Evolutionary conservation across 1,140 invertebrate species (phyloP).

Genomic region (Harpegnathos saltator): DNA sequence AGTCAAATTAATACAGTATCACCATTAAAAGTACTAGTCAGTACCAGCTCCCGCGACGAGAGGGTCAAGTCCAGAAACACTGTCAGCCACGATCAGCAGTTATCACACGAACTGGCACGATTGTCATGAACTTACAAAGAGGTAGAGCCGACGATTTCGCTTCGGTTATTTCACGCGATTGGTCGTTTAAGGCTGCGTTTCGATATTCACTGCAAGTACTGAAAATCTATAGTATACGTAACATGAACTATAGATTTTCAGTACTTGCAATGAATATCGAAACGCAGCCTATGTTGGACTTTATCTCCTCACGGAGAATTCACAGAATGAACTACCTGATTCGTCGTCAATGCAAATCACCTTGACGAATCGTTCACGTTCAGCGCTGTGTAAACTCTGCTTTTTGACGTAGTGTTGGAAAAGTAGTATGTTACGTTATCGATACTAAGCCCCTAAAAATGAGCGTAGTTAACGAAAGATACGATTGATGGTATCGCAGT

Average conservation of each 20-base stretch:
- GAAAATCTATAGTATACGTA: too few species aligned
- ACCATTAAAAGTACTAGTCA: constrained; percentile 80
- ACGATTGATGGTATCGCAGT: constrained; percentile 72
- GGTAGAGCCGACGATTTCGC: not conserved
- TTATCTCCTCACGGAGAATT: too few species aligned
- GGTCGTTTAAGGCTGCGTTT: not conserved
- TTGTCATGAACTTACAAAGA: constrained; percentile 40
- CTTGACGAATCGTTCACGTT: not conserved
- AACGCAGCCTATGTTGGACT: not conserved
- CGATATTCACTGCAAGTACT: too few species aligned
- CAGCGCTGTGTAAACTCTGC: too few species aligned
- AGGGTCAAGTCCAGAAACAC: constrained; percentile 72
- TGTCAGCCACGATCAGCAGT: not conserved
- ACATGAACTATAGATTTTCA: too few species aligned
- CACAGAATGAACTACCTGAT: not conserved
- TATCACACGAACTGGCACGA: constrained; percentile 48
- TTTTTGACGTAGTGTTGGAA: too few species aligned
- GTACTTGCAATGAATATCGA: too few species aligned
- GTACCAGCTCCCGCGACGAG: constrained; percentile 68
- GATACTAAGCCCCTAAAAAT: constrained; percentile 36
- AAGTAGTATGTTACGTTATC: constrained; percentile 66
- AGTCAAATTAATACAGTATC: constrained; percentile 72
- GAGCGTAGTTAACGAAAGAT: constrained; percentile 64
- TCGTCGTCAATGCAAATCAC: constrained; percentile 11
- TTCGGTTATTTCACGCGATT: constrained; percentile 18